Evolutionary conservation across 2,888 invertebrate genomes (phyloP).

Genomic region (Margaritifera margaritifera): DNA sequence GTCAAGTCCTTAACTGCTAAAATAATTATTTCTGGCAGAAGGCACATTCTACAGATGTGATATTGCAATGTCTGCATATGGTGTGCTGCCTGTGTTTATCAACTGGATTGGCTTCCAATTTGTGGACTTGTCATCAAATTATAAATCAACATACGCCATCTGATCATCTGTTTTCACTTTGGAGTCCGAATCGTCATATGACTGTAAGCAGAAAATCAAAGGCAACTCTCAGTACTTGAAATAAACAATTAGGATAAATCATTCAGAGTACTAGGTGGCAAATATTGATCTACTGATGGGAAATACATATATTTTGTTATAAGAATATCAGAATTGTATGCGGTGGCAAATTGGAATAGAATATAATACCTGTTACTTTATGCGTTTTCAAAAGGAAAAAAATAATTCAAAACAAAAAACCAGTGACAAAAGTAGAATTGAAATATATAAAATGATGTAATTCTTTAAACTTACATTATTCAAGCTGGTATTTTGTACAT

Average conservation of each 20-base stretch:
- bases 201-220: slow-evolving; percentile 28
- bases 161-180: slow-evolving; percentile 47
- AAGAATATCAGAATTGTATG: not conserved
- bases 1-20: too few relatives aligned
- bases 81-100: slow-evolving; percentile 27
- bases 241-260: too few relatives aligned
- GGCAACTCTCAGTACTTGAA: too few relatives aligned
- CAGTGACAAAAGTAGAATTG: not conserved
- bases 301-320: not conserved
- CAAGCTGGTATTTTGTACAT: slow-evolving; percentile 33
- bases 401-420: too few relatives aligned
- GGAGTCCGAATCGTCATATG: slow-evolving; percentile 35
- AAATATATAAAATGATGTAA: not conserved
- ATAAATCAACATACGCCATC: slow-evolving; percentile 51
- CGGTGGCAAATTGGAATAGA: not conserved
- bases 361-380: not conserved
- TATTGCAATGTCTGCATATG: slow-evolving; percentile 52
- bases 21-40: too few relatives aligned
- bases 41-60: slow-evolving; percentile 42
- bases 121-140: slow-evolving; percentile 55
- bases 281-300: too few relatives aligned
- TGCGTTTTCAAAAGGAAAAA: not conserved
- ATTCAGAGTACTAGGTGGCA: too few relatives aligned
- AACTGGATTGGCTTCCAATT: slow-evolving; percentile 56
- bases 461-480: slow-evolving; percentile 32